phyloP scores from a whole-genome alignment of 2,113 vertebrate genomes.

The Podarcis muralis region DNA sequence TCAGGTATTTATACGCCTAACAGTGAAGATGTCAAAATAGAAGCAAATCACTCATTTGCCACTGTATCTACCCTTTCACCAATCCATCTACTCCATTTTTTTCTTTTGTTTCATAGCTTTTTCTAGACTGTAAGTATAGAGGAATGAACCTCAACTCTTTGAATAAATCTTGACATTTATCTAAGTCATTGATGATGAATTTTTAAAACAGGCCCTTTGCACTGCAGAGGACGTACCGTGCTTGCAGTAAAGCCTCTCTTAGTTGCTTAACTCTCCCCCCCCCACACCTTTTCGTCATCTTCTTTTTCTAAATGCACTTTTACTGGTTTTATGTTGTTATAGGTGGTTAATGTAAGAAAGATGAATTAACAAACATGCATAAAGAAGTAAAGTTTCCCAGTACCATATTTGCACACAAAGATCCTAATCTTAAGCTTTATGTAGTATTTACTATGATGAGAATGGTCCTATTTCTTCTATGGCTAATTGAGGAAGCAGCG shows the following conservation, averaged over 20 bases:
- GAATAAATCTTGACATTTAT: background rate
- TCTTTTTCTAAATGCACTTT: background rate
- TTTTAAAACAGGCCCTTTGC: background rate
- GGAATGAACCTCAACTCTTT: background rate
- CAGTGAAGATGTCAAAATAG: slow-evolving; percentile 3
- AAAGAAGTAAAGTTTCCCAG: background rate
- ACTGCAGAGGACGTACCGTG: background rate
- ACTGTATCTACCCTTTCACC: background rate
- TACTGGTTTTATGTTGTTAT: background rate
- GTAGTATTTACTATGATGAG: background rate
- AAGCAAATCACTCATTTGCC: background rate
- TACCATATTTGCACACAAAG: background rate
- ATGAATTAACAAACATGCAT: background rate
- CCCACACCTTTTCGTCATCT: background rate
- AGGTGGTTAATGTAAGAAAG: background rate
- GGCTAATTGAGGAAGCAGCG: background rate
- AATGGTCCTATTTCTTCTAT: background rate
- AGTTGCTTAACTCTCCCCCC: too few relatives aligned
- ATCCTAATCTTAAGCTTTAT: background rate
- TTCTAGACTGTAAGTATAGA: too few relatives aligned
- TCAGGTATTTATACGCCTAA: background rate
- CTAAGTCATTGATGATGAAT: background rate
- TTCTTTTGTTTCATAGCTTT: background rate
- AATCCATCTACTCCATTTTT: background rate
- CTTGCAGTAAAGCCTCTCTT: background rate